phyloP scores from a whole-genome alignment of 2,113 vertebrate species.

The Aramus guarauna region DNA sequence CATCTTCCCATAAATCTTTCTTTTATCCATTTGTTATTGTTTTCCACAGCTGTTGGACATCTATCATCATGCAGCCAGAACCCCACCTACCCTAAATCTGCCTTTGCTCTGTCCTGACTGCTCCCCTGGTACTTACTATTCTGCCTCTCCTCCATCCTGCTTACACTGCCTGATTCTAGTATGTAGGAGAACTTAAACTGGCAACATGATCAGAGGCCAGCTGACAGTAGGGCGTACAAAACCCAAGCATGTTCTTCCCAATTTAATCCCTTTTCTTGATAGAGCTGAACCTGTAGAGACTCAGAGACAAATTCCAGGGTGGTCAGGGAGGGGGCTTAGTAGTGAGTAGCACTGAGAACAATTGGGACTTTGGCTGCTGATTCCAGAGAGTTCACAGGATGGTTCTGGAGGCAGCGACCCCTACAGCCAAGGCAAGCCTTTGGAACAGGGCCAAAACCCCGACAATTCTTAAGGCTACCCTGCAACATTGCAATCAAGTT shows the following conservation, averaged over 20 bases:
- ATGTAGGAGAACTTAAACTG: background rate
- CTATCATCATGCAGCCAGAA: background rate
- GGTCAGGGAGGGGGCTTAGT: background rate
- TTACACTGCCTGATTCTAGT: background rate
- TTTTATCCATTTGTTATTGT: slow-evolving; percentile 21
- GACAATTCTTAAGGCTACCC: background rate
- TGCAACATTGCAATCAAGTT: background rate
- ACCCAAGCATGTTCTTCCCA: background rate
- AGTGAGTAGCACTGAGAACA: background rate
- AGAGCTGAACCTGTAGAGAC: background rate
- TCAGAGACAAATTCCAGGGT: background rate
- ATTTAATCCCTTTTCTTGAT: background rate
- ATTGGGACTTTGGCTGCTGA: background rate
- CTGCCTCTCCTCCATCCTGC: background rate
- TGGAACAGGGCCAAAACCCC: background rate
- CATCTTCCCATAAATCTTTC: background rate
- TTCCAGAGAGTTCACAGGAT: background rate
- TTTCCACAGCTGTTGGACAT: background rate
- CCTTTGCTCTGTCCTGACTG: background rate
- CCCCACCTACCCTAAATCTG: background rate
- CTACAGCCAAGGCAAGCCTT: background rate
- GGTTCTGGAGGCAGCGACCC: background rate
- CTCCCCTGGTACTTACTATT: background rate
- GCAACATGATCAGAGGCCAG: background rate
- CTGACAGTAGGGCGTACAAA: background rate